A percentile compares a stretch with the other conserved stretches of the same genome.
phyloP scores from a whole-genome alignment of 2,797 vertebrate species.

The Siniperca undulata region DNA sequence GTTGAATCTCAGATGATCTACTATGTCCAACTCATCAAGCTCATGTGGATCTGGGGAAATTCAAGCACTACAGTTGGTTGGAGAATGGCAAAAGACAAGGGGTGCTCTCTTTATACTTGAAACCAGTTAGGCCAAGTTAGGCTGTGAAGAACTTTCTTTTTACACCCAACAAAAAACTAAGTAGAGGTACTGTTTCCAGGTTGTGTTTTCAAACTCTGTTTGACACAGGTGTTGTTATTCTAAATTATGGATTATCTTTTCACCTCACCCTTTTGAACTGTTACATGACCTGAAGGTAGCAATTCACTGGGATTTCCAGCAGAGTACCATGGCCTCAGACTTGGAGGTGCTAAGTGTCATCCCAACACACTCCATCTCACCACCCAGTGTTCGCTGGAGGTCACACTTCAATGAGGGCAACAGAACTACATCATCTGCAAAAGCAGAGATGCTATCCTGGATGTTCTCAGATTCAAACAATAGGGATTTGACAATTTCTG shows the following conservation, averaged over 20 bases:
- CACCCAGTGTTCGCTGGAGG: too few relatives aligned
- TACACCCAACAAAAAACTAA: not conserved
- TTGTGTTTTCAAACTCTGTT: not conserved
- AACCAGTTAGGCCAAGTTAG: not conserved
- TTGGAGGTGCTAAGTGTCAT: not conserved
- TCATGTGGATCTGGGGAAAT: not conserved
- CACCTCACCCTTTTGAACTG: not conserved
- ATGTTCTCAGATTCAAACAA: not conserved
- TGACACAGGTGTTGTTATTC: not conserved
- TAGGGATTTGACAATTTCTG: not conserved
- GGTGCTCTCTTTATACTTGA: not conserved
- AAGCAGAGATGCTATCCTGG: not conserved
- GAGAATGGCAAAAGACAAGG: not conserved
- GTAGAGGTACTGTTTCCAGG: not conserved
- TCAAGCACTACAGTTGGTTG: not conserved
- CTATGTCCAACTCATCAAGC: not conserved
- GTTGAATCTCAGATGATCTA: constrained; percentile 14
- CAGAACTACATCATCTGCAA: not conserved
- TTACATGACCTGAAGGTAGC: too few relatives aligned
- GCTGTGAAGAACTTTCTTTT: not conserved
- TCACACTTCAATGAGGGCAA: not conserved
- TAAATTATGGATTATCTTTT: not conserved
- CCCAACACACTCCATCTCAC: not conserved
- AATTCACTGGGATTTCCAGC: not conserved
- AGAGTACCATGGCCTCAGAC: not conserved